These are phyloP conservation scores for Aplysia californica DNA, from an alignment of 1,140 invertebrate species.

Conservation along the genomic window DNA sequence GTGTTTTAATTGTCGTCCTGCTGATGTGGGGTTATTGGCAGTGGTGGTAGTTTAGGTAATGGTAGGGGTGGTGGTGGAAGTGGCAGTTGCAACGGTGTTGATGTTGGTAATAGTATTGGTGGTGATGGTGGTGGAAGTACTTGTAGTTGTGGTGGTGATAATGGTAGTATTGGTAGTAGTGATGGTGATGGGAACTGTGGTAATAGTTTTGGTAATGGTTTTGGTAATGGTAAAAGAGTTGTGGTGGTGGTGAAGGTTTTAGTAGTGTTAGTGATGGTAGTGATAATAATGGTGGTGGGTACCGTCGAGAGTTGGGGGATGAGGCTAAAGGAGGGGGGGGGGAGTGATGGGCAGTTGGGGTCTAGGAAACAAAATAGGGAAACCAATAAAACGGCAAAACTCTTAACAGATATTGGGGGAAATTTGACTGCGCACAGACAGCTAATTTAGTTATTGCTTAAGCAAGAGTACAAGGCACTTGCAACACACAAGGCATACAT, in stretches of 20 bases:
- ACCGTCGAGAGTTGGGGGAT: too few species aligned
- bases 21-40: too few species aligned
- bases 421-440: too few species aligned
- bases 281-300: neutral
- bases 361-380: too few species aligned
- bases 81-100: neutral
- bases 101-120: neutral
- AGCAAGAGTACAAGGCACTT: too few species aligned
- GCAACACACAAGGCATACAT: too few species aligned
- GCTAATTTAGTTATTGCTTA: too few species aligned
- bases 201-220: neutral
- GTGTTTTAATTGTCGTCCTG: too few species aligned
- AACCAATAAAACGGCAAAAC: too few species aligned
- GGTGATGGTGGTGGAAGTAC: neutral
- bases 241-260: neutral
- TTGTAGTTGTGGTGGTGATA: constrained; percentile 2
- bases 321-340: too few species aligned
- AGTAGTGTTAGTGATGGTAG: neutral
- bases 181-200: neutral
- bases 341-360: too few species aligned
- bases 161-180: constrained; percentile 7
- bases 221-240: neutral
- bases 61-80: neutral
- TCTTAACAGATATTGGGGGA: too few species aligned
- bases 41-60: neutral